phyloP scores from a whole-genome alignment of 2,113 vertebrate species.

The Telmatochromis sp. region DNA sequence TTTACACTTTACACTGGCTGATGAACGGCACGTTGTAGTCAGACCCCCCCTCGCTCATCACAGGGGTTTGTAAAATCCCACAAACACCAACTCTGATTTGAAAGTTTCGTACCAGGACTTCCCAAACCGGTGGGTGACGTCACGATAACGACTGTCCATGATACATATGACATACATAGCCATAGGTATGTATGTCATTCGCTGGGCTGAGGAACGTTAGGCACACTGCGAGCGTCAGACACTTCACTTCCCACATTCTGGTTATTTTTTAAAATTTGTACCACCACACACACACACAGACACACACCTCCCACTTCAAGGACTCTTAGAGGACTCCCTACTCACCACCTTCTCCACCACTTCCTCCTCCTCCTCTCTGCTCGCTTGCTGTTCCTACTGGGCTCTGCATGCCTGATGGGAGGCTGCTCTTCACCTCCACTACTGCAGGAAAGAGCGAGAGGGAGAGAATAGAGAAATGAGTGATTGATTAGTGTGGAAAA shows the following conservation, averaged over 20 bases:
- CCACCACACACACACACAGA: neutral
- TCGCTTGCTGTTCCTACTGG: constrained; percentile 60
- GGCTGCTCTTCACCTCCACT: constrained; percentile 83
- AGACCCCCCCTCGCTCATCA: neutral
- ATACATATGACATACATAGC: neutral
- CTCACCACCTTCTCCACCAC: constrained; percentile 48
- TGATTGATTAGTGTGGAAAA: neutral
- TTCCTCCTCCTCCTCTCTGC: constrained; percentile 50
- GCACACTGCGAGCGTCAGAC: neutral
- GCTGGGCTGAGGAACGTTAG: neutral
- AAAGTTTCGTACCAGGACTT: neutral
- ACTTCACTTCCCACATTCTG: neutral
- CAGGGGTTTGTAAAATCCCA: neutral
- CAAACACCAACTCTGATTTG: neutral
- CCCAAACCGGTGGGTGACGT: neutral
- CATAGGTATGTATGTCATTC: neutral
- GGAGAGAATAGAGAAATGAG: neutral
- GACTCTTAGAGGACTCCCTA: neutral
- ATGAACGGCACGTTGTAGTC: neutral
- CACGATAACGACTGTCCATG: neutral
- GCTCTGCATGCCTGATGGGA: constrained; percentile 81
- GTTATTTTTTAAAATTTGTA: neutral
- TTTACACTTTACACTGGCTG: neutral
- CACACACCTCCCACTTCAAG: neutral
- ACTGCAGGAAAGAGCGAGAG: constrained; percentile 33